These are phyloP conservation scores for Plemyria rubiginata DNA, from an alignment of 2,888 invertebrate genomes.

Conservation along the genomic window DNA sequence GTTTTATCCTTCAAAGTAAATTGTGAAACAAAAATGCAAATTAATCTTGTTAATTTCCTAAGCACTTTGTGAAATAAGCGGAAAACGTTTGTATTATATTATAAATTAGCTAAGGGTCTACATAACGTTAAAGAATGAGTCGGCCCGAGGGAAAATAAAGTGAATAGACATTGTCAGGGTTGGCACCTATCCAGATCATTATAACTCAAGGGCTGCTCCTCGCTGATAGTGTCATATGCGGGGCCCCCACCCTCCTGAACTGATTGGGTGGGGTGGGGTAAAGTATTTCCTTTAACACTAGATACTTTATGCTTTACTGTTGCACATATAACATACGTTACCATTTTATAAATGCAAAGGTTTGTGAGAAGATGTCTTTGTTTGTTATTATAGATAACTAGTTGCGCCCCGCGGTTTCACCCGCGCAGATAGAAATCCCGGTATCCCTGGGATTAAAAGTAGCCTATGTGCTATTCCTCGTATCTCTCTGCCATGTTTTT, in stretches of 20 bases:
- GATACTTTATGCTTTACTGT: not conserved
- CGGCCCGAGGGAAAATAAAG: slow-evolving; percentile 22
- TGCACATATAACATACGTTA: not conserved
- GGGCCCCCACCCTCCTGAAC: slow-evolving; percentile 15
- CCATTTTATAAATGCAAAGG: not conserved
- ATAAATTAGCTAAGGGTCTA: slow-evolving; percentile 25
- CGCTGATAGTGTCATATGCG: slow-evolving; percentile 31
- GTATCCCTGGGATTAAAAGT: too few relatives aligned
- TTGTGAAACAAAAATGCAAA: slow-evolving; percentile 22
- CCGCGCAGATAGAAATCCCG: too few relatives aligned
- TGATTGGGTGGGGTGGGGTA: slow-evolving; percentile 25
- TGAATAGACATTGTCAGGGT: slow-evolving; percentile 25
- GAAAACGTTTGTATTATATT: slow-evolving; percentile 26
- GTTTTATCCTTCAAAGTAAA: slow-evolving; percentile 16
- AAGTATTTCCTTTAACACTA: slow-evolving; percentile 21
- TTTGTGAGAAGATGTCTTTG: too few relatives aligned
- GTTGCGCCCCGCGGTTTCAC: too few relatives aligned
- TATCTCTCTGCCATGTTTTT: too few relatives aligned
- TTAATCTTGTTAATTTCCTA: slow-evolving; percentile 25
- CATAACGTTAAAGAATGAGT: slow-evolving; percentile 21
- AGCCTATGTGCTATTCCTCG: too few relatives aligned
- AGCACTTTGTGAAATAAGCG: slow-evolving; percentile 30
- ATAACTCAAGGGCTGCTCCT: slow-evolving; percentile 30
- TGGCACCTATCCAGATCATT: slow-evolving; percentile 32
- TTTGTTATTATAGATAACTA: too few relatives aligned